Conservation (phyloP, 2,888 invertebrate genomes). For the Hypercompe scribonia region DNA sequence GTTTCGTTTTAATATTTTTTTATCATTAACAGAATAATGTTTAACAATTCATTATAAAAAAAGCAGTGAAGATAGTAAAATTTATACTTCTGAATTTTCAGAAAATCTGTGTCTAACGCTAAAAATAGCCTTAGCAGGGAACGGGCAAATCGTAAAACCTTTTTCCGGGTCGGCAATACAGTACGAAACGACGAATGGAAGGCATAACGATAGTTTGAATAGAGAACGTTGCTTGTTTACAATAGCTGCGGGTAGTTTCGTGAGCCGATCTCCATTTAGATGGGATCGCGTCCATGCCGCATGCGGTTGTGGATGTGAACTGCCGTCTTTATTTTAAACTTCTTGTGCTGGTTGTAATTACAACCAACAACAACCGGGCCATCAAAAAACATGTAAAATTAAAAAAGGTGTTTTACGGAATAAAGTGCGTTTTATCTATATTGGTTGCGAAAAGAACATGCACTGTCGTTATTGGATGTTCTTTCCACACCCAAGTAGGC, state of each 20-base stretch:
- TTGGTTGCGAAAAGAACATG: too few species aligned
- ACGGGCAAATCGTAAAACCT: slow-evolving; percentile 66
- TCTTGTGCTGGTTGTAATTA: slow-evolving; percentile 47
- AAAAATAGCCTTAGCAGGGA: slow-evolving; percentile 63
- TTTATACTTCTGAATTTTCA: slow-evolving; percentile 56
- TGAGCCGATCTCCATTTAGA: slow-evolving; percentile 82
- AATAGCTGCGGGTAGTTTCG: slow-evolving; percentile 83
- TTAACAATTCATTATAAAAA: neutral
- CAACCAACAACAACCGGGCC: slow-evolving; percentile 45
- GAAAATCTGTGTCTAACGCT: slow-evolving; percentile 66
- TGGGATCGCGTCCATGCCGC: slow-evolving; percentile 78
- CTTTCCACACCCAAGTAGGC: slow-evolving; percentile 77
- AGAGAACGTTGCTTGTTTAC: slow-evolving; percentile 82
- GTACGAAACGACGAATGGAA: slow-evolving; percentile 72
- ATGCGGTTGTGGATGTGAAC: slow-evolving; percentile 69
- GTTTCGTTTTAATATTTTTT: too few species aligned
- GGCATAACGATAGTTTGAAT: slow-evolving; percentile 81
- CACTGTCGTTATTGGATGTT: slow-evolving; percentile 74
- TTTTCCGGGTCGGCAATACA: slow-evolving; percentile 74
- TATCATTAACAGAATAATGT: neutral
- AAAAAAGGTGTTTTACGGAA: slow-evolving; percentile 75
- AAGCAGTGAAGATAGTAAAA: slow-evolving; percentile 37
- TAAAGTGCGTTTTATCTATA: slow-evolving; percentile 79
- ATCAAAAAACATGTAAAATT: slow-evolving; percentile 56
- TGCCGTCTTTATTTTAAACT: slow-evolving; percentile 67